Conservation (phyloP, 53 echinoderm and acorn worm genomes). For the Zoroaster sp. region DNA sequence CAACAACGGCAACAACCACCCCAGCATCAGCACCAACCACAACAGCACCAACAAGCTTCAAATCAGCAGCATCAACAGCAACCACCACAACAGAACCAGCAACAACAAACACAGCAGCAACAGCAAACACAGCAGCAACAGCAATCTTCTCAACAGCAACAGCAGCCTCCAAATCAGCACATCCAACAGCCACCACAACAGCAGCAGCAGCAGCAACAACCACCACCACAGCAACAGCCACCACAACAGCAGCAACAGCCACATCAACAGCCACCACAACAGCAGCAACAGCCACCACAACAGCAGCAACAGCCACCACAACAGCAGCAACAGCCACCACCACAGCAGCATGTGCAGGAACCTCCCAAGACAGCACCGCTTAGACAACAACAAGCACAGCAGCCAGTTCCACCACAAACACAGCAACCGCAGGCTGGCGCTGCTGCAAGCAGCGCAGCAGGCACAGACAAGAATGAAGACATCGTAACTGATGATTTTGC, state of each 20-base stretch:
- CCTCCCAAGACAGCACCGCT: background rate
- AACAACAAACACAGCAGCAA: background rate
- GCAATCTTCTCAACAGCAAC: background rate
- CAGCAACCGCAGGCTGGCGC: background rate
- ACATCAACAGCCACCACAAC: background rate
- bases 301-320: background rate
- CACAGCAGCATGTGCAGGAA: background rate
- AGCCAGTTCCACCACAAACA: background rate
- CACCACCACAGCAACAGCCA: background rate
- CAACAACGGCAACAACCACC: background rate
- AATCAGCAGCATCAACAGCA: background rate
- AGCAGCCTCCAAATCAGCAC: too few relatives aligned
- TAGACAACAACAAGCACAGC: background rate
- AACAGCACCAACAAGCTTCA: background rate
- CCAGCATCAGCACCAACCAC: background rate
- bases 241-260: conserved; percentile 6
- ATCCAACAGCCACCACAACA: background rate
- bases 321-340: background rate
- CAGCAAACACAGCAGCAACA: background rate
- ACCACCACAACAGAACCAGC: background rate
- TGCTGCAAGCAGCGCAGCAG: background rate
- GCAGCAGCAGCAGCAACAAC: conserved; percentile 7
- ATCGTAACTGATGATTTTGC: conserved; percentile 9
- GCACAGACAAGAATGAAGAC: background rate
- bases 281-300: background rate